Percentiles rank a stretch among this genome's conserved stretches.
These are phyloP conservation scores for Chaetogeoica ovagalla DNA, from an alignment of 2,888 invertebrate genomes.

Conservation along the genomic window DNA sequence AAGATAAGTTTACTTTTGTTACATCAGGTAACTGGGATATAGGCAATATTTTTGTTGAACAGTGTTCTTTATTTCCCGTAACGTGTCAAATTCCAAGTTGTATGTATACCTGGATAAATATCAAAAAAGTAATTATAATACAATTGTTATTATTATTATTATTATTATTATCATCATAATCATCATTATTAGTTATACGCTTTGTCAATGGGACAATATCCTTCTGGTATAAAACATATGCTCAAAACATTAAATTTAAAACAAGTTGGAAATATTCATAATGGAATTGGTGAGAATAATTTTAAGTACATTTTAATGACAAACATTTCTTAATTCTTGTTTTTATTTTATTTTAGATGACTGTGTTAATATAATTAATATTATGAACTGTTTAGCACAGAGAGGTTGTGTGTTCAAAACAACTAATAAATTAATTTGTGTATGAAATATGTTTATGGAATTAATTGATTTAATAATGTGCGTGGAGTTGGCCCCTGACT, in stretches of 20 bases:
- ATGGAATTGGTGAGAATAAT: constrained; percentile 37
- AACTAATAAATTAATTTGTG: constrained; percentile 24
- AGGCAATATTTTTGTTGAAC: constrained; percentile 16
- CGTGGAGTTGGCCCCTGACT: too few relatives aligned
- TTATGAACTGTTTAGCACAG: constrained; percentile 36
- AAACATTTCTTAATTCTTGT: background rate
- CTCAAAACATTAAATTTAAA: constrained; percentile 24
- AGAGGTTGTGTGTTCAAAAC: constrained; percentile 36
- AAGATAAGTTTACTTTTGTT: constrained; percentile 27
- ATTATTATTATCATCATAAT: background rate
- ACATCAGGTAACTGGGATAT: constrained; percentile 45
- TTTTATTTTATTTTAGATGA: constrained; percentile 40
- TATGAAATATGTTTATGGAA: background rate
- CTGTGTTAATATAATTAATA: constrained; percentile 35
- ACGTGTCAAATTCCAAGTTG: constrained; percentile 18
- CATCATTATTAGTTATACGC: constrained; percentile 34
- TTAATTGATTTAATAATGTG: too few relatives aligned
- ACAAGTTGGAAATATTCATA: constrained; percentile 37
- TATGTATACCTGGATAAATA: constrained; percentile 45
- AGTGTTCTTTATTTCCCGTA: constrained; percentile 34
- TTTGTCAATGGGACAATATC: constrained; percentile 35
- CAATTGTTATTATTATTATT: too few relatives aligned
- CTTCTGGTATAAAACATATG: constrained; percentile 40
- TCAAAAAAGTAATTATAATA: constrained; percentile 30
- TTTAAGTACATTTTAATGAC: background rate